phyloP scores from a whole-genome alignment of 2,888 invertebrate species.

The Tuberolachnus salignus region DNA sequence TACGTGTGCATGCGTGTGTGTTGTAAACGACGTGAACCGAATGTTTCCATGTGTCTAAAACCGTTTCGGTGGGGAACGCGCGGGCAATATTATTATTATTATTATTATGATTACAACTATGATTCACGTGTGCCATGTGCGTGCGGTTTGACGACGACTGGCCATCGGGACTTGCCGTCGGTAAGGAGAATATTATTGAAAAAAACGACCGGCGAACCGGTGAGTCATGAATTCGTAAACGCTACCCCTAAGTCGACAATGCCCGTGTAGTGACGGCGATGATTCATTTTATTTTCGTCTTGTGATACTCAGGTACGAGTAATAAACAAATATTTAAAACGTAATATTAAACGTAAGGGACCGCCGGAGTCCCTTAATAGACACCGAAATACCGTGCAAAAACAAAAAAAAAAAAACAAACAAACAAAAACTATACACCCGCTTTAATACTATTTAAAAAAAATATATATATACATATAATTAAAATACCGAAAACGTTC shows the following conservation, averaged over 20 bases:
- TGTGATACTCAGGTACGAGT: constrained; percentile 3
- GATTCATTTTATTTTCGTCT: constrained; percentile 21
- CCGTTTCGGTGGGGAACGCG: constrained; percentile 34
- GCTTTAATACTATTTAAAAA: too few species aligned
- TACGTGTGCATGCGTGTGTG: background rate
- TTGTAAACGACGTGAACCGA: constrained; percentile 18
- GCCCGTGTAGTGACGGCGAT: constrained; percentile 15
- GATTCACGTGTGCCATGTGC: constrained; percentile 56
- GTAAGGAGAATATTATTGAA: constrained; percentile 3
- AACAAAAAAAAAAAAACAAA: constrained; percentile 1
- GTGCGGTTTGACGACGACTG: constrained; percentile 41
- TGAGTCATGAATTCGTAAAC: constrained; percentile 7
- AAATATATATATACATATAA: too few species aligned
- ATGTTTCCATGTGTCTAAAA: constrained; percentile 47
- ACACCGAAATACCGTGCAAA: background rate
- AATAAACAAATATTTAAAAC: background rate
- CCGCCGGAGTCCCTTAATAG: background rate
- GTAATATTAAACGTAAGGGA: background rate
- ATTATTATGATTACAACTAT: background rate
- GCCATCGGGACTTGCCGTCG: constrained; percentile 30
- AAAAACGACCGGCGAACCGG: background rate
- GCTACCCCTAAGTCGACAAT: constrained; percentile 31
- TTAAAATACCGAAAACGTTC: too few species aligned
- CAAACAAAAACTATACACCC: background rate
- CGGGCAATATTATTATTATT: background rate